phyloP scores from a whole-genome alignment of 2,113 vertebrate species.

The Leptodactylus fuscus region DNA sequence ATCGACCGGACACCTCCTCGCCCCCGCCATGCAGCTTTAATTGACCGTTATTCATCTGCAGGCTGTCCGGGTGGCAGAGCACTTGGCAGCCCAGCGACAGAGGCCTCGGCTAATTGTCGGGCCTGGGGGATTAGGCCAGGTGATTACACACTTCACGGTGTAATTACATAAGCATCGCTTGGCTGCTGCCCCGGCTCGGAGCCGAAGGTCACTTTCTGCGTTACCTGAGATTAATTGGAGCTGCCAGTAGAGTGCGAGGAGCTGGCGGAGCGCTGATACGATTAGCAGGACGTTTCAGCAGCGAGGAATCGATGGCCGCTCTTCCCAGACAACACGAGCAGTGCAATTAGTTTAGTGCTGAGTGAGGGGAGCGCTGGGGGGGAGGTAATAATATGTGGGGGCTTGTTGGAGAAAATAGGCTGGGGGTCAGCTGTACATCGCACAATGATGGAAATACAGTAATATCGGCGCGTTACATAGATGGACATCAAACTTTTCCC shows the following conservation, averaged over 20 bases:
- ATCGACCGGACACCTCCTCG: conserved; percentile 87
- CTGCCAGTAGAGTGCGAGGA: conserved; percentile 88
- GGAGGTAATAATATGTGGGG: neutral
- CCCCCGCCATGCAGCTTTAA: conserved; percentile 86
- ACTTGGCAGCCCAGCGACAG: conserved; percentile 78
- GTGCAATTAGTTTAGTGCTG: conserved; percentile 81
- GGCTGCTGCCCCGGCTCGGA: conserved; percentile 84
- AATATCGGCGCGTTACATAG: neutral
- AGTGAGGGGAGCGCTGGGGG: conserved; percentile 62
- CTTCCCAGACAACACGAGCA: conserved; percentile 73
- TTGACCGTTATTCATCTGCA: conserved; percentile 91
- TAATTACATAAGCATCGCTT: conserved; percentile 97
- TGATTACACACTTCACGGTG: conserved; percentile 92
- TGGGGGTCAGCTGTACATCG: neutral
- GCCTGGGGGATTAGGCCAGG: conserved; percentile 90
- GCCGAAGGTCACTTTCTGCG: conserved; percentile 89
- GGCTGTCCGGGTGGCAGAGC: conserved; percentile 78
- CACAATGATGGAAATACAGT: neutral
- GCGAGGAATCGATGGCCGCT: conserved; percentile 83
- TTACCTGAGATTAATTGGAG: conserved; percentile 98
- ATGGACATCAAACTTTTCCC: neutral
- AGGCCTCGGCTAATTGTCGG: conserved; percentile 90
- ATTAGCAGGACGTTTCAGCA: conserved; percentile 94
- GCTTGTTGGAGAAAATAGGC: neutral
- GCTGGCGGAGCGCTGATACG: conserved; percentile 86